These are phyloP conservation scores for Chrysoperla carnea DNA, from an alignment of 1,140 invertebrate genomes.

Conservation along the genomic window DNA sequence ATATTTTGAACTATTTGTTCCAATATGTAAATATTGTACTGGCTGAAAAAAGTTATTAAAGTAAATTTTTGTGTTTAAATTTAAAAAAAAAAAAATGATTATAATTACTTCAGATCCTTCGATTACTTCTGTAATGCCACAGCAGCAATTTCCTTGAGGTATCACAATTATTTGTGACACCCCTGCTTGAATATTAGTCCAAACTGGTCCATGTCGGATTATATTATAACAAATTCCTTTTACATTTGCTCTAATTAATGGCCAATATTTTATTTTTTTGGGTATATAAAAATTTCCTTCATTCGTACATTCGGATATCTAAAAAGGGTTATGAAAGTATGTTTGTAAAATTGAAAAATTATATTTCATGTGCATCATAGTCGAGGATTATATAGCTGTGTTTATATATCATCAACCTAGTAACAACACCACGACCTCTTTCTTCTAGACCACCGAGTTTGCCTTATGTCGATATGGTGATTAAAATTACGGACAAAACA, in stretches of 20 bases:
- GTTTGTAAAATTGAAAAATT: too few species aligned
- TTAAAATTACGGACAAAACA: too few species aligned
- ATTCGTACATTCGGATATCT: constrained; percentile 17
- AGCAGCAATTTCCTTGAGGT: constrained; percentile 17
- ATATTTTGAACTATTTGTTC: constrained; percentile 7
- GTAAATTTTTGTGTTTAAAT: background rate
- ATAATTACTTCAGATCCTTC: background rate
- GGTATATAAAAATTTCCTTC: constrained; percentile 17
- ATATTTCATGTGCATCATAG: too few species aligned
- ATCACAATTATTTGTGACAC: constrained; percentile 15
- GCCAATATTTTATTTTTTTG: constrained; percentile 18
- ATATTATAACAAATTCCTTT: constrained; percentile 18
- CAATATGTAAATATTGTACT: background rate
- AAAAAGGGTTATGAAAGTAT: too few species aligned
- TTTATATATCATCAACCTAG: too few species aligned
- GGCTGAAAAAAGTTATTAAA: too few species aligned
- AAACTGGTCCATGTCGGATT: constrained; percentile 15
- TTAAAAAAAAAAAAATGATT: constrained; percentile 1
- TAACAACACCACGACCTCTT: too few species aligned
- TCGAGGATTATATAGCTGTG: too few species aligned
- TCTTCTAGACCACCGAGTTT: too few species aligned
- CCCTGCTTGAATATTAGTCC: constrained; percentile 16
- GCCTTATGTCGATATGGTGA: too few species aligned
- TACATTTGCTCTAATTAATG: constrained; percentile 15
- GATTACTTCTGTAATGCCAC: constrained; percentile 13